These are phyloP conservation scores for Tauraco hartlaubi DNA, from an alignment of 2,797 vertebrate species.

Conservation along the genomic window DNA sequence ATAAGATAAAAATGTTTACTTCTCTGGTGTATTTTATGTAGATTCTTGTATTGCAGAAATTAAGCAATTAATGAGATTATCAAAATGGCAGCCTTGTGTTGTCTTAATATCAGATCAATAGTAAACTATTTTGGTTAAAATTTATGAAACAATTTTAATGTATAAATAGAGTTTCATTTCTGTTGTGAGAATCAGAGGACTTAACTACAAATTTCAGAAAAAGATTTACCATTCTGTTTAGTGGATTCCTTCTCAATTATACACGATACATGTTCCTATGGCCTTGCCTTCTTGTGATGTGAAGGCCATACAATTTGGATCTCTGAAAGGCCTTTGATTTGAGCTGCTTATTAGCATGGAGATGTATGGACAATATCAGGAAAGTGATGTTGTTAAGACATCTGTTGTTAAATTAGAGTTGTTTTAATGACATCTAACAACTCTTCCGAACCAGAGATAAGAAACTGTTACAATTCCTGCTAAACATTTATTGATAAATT, in stretches of 20 bases:
- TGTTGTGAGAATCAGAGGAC: not conserved
- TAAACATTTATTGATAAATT: not conserved
- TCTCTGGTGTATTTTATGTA: not conserved
- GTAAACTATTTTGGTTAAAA: not conserved
- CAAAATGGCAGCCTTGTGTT: not conserved
- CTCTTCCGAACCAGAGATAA: not conserved
- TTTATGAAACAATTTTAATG: not conserved
- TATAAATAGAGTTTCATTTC: not conserved
- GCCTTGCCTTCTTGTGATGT: not conserved
- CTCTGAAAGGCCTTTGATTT: not conserved
- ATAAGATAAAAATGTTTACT: not conserved
- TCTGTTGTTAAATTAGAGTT: not conserved
- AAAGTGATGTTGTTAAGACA: not conserved
- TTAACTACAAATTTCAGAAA: not conserved
- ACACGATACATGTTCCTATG: not conserved
- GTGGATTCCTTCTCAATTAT: not conserved
- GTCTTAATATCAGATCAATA: not conserved
- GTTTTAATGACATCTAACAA: not conserved
- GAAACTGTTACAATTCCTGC: not conserved
- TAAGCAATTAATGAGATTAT: not conserved
- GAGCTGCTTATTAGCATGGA: not conserved
- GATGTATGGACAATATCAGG: not conserved
- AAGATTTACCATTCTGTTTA: not conserved
- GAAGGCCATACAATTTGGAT: not conserved
- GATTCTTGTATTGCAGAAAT: not conserved